Conservation (phyloP, 2,888 invertebrate genomes). For the Drosophila nr. fundita region DNA sequence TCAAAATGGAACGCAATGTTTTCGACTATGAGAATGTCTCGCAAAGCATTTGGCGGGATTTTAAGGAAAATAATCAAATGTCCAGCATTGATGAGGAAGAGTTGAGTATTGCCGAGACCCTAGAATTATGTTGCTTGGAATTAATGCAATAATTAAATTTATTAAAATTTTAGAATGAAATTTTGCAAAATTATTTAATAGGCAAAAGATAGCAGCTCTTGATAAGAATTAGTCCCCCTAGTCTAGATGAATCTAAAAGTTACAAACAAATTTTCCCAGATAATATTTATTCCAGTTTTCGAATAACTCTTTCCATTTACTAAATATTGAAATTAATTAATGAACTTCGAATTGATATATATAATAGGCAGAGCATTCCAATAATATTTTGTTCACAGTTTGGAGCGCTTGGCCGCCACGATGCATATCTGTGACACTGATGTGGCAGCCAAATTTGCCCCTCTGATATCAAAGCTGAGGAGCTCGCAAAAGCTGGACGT, state of each 20-base stretch:
- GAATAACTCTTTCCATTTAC: neutral
- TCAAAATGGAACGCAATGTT: slow-evolving; percentile 80
- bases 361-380: neutral
- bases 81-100: slow-evolving; percentile 50
- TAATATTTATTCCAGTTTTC: neutral
- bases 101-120: slow-evolving; percentile 55
- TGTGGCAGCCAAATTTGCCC: slow-evolving; percentile 69
- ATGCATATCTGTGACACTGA: slow-evolving; percentile 83
- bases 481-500: slow-evolving; percentile 38
- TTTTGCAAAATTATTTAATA: neutral
- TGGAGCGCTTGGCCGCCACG: slow-evolving; percentile 77
- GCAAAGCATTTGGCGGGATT: slow-evolving; percentile 62
- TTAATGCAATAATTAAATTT: neutral
- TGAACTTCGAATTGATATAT: neutral
- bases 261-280: neutral
- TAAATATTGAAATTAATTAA: neutral
- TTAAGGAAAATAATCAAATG: slow-evolving; percentile 43
- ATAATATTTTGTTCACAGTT: slow-evolving; percentile 46
- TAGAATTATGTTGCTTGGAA: neutral
- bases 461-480: slow-evolving; percentile 57
- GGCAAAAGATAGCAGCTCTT: neutral
- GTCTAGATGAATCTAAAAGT: neutral
- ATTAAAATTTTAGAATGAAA: neutral
- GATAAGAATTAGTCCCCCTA: neutral
- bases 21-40: slow-evolving; percentile 80